Evolutionary conservation across 2,113 vertebrate species (phyloP).

Genomic region (Cacatua alba): DNA sequence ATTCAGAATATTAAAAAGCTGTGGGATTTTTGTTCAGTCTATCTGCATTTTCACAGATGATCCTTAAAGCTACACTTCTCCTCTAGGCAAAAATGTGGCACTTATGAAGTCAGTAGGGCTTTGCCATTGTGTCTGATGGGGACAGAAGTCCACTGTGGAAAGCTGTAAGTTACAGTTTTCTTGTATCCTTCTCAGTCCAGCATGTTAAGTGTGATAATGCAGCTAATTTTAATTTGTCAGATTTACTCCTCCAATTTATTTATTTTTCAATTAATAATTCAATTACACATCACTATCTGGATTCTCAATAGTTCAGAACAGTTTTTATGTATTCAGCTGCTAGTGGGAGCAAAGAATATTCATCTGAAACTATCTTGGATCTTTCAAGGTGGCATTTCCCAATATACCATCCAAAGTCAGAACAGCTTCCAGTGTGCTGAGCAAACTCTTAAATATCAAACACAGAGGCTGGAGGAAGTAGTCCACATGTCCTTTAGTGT

Average conservation of each 20-base stretch:
- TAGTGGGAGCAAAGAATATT: neutral
- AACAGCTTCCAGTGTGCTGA: neutral
- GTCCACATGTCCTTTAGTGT: neutral
- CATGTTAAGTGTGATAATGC: neutral
- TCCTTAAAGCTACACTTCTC: neutral
- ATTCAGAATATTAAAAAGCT: neutral
- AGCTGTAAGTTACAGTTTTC: neutral
- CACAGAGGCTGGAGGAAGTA: neutral
- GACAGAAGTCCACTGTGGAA: neutral
- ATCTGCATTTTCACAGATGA: neutral
- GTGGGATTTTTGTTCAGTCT: neutral
- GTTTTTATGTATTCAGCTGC: neutral
- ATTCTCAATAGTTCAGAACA: neutral
- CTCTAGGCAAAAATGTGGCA: neutral
- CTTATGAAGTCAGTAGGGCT: neutral
- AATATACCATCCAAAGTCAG: neutral
- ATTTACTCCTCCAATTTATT: neutral
- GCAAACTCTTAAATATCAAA: neutral
- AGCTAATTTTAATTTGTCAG: neutral
- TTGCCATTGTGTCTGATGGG: neutral
- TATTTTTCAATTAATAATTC: neutral
- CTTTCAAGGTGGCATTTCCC: neutral
- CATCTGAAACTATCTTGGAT: neutral
- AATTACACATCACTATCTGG: neutral
- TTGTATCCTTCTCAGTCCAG: neutral